Percentiles rank a stretch among this genome's conserved stretches.
These are phyloP conservation scores for Stictonetta naevosa DNA, from an alignment of 2,113 vertebrate species.

Conservation along the genomic window DNA sequence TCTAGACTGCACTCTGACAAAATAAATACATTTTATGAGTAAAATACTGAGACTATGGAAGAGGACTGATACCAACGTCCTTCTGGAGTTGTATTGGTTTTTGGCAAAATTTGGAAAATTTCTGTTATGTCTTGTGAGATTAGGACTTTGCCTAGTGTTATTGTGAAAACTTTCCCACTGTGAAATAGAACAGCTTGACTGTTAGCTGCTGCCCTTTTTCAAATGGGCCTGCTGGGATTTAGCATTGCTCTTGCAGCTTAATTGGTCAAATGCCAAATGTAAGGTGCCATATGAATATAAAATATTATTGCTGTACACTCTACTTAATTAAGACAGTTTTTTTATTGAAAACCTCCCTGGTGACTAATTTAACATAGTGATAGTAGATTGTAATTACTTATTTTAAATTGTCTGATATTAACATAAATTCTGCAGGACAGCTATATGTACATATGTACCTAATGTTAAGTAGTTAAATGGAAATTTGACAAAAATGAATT, in stretches of 20 bases:
- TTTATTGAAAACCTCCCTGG: conserved; percentile 8
- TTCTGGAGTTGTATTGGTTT: background rate
- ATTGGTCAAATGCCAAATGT: conserved; percentile 7
- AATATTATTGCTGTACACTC: conserved; percentile 42
- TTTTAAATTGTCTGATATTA: conserved; percentile 20
- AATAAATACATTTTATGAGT: background rate
- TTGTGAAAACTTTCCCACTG: background rate
- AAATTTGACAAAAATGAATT: background rate
- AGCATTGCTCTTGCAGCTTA: conserved; percentile 9
- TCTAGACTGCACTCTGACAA: background rate
- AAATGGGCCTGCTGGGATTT: conserved; percentile 20
- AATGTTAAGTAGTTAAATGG: background rate
- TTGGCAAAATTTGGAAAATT: background rate
- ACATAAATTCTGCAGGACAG: background rate
- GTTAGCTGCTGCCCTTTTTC: conserved; percentile 16
- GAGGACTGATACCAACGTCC: background rate
- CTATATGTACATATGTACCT: background rate
- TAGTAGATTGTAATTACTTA: background rate
- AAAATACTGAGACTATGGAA: background rate
- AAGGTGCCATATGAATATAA: conserved; percentile 30
- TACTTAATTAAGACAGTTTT: conserved; percentile 24
- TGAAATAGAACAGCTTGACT: background rate
- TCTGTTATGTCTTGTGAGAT: background rate
- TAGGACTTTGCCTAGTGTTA: background rate
- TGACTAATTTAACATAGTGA: conserved; percentile 2